Evolutionary conservation across 2,888 invertebrate species (phyloP).

Genomic region (Agonopterix arenella): DNA sequence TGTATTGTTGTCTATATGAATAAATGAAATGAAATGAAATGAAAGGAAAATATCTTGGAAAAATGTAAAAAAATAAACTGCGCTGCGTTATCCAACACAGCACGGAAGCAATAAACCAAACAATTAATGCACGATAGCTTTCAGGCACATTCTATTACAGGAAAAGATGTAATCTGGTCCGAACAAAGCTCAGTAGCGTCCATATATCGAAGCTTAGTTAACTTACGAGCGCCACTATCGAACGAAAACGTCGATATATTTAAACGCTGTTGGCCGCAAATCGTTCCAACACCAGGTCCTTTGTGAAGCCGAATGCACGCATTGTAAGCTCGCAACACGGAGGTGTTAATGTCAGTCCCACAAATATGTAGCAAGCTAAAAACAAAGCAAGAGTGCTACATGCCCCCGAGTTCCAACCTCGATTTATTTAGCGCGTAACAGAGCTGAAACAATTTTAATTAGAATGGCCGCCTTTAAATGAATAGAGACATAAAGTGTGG

Average conservation of each 20-base stretch:
- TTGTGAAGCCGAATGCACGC: conserved; percentile 41
- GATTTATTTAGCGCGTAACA: conserved; percentile 51
- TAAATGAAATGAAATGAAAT: too few species aligned
- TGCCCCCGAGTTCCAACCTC: conserved; percentile 26
- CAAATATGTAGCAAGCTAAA: conserved; percentile 51
- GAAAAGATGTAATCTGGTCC: conserved; percentile 48
- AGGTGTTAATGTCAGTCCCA: conserved; percentile 49
- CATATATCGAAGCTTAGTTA: conserved; percentile 33
- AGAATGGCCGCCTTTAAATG: conserved; percentile 49
- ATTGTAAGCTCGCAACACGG: conserved; percentile 29
- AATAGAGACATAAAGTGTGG: conserved; percentile 57
- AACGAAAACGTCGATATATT: conserved; percentile 45
- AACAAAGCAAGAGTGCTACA: conserved; percentile 41
- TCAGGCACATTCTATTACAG: conserved; percentile 48
- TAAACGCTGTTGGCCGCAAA: conserved; percentile 48
- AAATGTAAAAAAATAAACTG: too few species aligned
- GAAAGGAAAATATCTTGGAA: too few species aligned
- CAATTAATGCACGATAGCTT: conserved; percentile 6
- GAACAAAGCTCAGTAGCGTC: conserved; percentile 43
- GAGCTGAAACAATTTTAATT: conserved; percentile 59
- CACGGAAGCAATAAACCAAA: conserved; percentile 10
- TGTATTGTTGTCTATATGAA: too few species aligned
- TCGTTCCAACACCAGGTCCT: conserved; percentile 36
- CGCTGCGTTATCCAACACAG: too few species aligned
- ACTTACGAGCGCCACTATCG: not conserved